Base-by-base conservation (phyloP, 2,797 vertebrate species). In the Hydrocynus forskahlii region DNA sequence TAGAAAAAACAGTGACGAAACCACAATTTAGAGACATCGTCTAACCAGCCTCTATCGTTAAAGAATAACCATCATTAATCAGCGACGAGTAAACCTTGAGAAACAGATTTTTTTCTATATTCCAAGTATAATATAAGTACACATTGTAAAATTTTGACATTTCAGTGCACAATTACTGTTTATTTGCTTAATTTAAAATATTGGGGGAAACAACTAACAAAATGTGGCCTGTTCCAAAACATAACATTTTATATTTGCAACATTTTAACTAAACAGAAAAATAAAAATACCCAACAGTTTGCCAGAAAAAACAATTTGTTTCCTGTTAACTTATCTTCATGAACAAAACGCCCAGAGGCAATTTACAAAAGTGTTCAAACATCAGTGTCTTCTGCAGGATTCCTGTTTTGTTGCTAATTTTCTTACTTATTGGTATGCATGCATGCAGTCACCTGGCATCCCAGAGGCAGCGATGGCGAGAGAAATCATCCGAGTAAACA, bases 401-500 rank as follows among this genome's bases (percentile, higher is more conserved):
- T 69, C 40, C 48, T 14, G 1, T 7, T n/a, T 43, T 13, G 0
- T 5, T n/a, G 13, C 2, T 45, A 21, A 4, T 10, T 68, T 5
- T 2, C 1, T 57, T 59, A 40, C 7, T 9, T 7, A 23, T 5
- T 29, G 66, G 19, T 67, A 40, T 48, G 85, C 43, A 45, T 10
- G 14, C 6, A 21, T 48, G 52, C 21, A 25, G 25, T 84, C 79
- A 82, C 89, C 88, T 89, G 76, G 77, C 14, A 25, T 90, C 89
- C 88, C 88, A 90, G 25, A 89, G 88, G 71, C 89, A 90, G 77
- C 48, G 73, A 66, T 85, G 75, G 17, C 19, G 78, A 45, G 69
- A 76, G 57, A 88, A 90, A 25, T 35, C 73, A 0, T 88, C 83
- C 2, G 80, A 75, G 40, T 79, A 89, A 29, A 86, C 84, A 4